Conservation (phyloP, 2,888 invertebrate genomes). For the Oscheius sp. region DNA sequence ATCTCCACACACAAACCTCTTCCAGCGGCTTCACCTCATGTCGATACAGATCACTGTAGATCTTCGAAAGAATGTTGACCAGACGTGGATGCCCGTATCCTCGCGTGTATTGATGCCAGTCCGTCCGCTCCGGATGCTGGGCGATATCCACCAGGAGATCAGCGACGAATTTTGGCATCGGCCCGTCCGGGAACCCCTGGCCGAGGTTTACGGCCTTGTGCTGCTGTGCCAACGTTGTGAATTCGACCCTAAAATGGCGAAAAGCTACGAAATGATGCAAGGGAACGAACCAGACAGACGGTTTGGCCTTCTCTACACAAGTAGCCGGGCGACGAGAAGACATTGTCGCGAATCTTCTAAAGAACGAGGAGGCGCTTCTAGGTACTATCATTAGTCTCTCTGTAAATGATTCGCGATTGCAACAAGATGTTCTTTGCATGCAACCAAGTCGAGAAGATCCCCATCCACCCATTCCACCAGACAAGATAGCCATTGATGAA, state of each 20-base stretch:
- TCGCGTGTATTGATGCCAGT: conserved; percentile 70
- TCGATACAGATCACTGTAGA: conserved; percentile 85
- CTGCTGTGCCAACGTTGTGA: conserved; percentile 69
- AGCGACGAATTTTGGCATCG: conserved; percentile 68
- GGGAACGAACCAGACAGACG: conserved; percentile 54
- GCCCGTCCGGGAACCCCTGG: conserved; percentile 72
- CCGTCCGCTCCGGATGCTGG: conserved; percentile 61
- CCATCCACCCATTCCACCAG: conserved; percentile 3
- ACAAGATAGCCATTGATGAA: conserved; percentile 16
- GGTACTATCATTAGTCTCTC: conserved; percentile 17
- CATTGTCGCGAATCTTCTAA: conserved; percentile 34
- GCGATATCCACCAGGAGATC: conserved; percentile 64
- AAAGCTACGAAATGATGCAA: background rate
- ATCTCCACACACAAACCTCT: conserved; percentile 77
- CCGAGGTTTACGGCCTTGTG: conserved; percentile 73
- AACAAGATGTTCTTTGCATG: background rate
- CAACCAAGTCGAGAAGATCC: background rate
- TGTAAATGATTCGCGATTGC: background rate
- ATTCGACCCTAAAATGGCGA: conserved; percentile 71
- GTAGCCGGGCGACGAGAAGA: conserved; percentile 40
- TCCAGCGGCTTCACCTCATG: conserved; percentile 74
- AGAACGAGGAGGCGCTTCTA: conserved; percentile 17
- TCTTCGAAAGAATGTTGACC: conserved; percentile 84
- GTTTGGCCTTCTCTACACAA: conserved; percentile 42
- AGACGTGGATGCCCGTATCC: conserved; percentile 78